Evolutionary conservation across 2,113 vertebrate species (phyloP), one percentile per base, ranked within the genome.

Genomic region (Brachypodius melanocephalos): DNA sequence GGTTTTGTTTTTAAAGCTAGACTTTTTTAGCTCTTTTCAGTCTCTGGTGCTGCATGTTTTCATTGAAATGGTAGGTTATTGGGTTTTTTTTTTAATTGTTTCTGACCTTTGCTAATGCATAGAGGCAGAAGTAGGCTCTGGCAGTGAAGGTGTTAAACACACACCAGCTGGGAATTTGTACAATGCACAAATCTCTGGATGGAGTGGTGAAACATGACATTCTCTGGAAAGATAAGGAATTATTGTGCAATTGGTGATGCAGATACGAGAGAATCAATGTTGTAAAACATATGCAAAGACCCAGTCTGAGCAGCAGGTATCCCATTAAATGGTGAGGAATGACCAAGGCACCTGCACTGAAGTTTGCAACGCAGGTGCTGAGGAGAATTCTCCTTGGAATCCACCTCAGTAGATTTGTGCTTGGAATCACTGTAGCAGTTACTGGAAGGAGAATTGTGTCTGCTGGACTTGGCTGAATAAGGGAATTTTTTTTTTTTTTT

Each of bases 291-390:
- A 12, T 10, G 19, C 61, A 66, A 71, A 74, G 73, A 24, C 52
- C 14, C 0, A 1, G 6, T 21, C 54, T 89, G 51, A 71, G 21
- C 80, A 55, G 22, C 51, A 77, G 61, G 28, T 84, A n/a, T 17
- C 69, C 24, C 58, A 7, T 51, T 40, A 52, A 71, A 46, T 59
- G 54, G 9, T 19, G 21, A 46, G 71, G 45, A 90, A 34, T 36
- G 67, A 76, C 54, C 79, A 31, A 45, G 43, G 18, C 28, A 55
- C 73, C 82, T 79, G 36, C 45, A 24, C 29, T 62, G 59, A 46
- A 54, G 24, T 78, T 85, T 59, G 49, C 18, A 79, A 5, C 0
- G 0, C 25, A 10, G 21, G 5, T 58, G 6, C 40, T 63, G 40
- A 28, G 40, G 49, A 85, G 40, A 68, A 2, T 17, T 62, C 36